A percentile compares a stretch with the other conserved stretches of the same genome.
Conservation (phyloP, 2,888 invertebrate genomes). For the Melanophora roralis region DNA sequence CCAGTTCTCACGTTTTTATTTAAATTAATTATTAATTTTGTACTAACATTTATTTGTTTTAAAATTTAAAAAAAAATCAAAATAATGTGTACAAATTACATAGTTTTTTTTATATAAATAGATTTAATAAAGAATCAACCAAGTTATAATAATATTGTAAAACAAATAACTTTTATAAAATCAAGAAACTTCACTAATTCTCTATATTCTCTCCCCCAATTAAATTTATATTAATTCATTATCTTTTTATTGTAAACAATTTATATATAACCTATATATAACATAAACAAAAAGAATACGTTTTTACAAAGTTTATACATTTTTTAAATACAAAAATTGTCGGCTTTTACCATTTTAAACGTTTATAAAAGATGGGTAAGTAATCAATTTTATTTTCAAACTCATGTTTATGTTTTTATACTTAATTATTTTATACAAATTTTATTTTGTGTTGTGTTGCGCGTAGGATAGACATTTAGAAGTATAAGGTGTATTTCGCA, state of each 20-base stretch:
- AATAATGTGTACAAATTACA: conserved; percentile 44
- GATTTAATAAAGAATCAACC: conserved; percentile 26
- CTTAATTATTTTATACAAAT: no score
- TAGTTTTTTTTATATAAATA: conserved; percentile 39
- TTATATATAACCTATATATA: conserved; percentile 39
- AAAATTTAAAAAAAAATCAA: conserved; percentile 63
- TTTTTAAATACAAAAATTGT: conserved; percentile 49
- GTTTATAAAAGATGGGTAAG: conserved; percentile 53
- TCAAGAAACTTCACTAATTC: conserved; percentile 54
- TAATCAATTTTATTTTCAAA: conserved; percentile 58
- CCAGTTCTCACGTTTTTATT: conserved; percentile 6
- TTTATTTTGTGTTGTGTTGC: background rate
- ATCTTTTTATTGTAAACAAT: conserved; percentile 50
- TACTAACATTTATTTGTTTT: conserved; percentile 64
- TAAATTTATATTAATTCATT: conserved; percentile 57
- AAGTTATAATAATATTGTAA: conserved; percentile 54
- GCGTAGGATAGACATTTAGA: no score
- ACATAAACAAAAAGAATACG: conserved; percentile 32
- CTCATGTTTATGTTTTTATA: conserved; percentile 40
- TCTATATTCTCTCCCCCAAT: conserved; percentile 54
- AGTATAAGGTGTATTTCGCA: no score
- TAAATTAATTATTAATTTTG: conserved; percentile 68
- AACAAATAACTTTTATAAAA: conserved; percentile 11
- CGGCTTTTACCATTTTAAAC: conserved; percentile 58
- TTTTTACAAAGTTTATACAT: conserved; percentile 65